Base-by-base conservation (phyloP, 1,140 invertebrate species). In the Stegodyphus dumicola region DNA sequence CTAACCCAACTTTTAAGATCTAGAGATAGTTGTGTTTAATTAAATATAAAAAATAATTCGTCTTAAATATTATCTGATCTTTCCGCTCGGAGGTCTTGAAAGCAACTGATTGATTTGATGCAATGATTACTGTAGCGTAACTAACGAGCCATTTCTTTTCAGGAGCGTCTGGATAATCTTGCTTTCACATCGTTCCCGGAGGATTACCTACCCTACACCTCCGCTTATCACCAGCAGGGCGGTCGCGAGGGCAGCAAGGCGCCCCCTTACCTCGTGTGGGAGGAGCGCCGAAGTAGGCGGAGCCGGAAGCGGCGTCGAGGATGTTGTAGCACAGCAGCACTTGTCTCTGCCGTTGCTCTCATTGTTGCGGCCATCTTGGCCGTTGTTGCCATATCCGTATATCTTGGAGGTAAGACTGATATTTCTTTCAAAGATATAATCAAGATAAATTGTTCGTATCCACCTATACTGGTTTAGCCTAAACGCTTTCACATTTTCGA, bases 381-480 rank as follows among this genome's bases (percentile, higher is more conserved):
- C 4, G 94, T 95, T 33, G 94, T 94, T 3, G 94, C 93, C 54
- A 91, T 95, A 5, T 94, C 94, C 53, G 92, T 95, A 76, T 95
- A 95, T 91, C 94, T 95, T 92, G 94, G 94, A 88, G 92, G 93
- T 93, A 92, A 92, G 87, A 76, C 49, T 56, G 9, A 33, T 33
- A 33, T 33, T 33, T 33, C 33, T 33, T 33, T 33, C 33, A 13
- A 49, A 7, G 1, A 33, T 33, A 33, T 1, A 33, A 33, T 33
- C 3, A 33, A 33, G 33, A 33, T 33, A 1, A 33, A 33, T 33
- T 1, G 33, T 33, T 33, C 33, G 3, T 33, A 33, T 33, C 33
- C 33, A 33, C 33, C 33, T 33, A 33, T 33, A 33, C 33, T 1
- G 3, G 33, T 1, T 33, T 33, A 33, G 33, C 33, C 33, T 33